phyloP scores from a whole-genome alignment of 2,888 invertebrate genomes.

The Vanessa cardui region DNA sequence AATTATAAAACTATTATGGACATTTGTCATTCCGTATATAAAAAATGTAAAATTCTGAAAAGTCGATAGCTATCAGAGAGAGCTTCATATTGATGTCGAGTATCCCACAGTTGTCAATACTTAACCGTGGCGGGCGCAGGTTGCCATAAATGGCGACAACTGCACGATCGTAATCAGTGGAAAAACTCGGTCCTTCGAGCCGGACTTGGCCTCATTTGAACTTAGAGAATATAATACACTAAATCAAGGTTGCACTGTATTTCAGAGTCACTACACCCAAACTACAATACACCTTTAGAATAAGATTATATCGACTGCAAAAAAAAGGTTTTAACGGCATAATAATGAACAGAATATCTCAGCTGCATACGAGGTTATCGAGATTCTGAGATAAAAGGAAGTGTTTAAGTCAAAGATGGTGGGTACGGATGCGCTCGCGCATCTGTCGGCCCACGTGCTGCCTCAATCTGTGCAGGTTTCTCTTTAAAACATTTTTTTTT shows the following conservation, averaged over 20 bases:
- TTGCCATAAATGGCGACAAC: conserved; percentile 74
- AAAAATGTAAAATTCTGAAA: conserved; percentile 60
- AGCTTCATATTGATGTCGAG: conserved; percentile 59
- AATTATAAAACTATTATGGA: not conserved
- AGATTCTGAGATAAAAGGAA: conserved; percentile 68
- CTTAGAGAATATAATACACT: conserved; percentile 31
- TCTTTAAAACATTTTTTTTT: conserved; percentile 61
- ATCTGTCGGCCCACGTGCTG: conserved; percentile 81
- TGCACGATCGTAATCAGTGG: conserved; percentile 71
- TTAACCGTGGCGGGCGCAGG: conserved; percentile 61
- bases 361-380: conserved; percentile 61
- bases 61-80: conserved; percentile 66
- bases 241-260: not conserved
- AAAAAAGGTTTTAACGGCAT: conserved; percentile 56
- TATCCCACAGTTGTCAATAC: conserved; percentile 80
- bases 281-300: conserved; percentile 12
- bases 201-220: conserved; percentile 71
- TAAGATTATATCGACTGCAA: conserved; percentile 51
- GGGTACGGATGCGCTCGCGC: conserved; percentile 67
- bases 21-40: not conserved
- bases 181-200: conserved; percentile 73
- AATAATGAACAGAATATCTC: conserved; percentile 70
- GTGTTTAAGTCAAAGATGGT: conserved; percentile 52
- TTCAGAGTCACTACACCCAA: not conserved
- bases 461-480: conserved; percentile 71